Evolutionary conservation across 1,140 invertebrate genomes (phyloP).

Genomic region (Vanessa tameamea): DNA sequence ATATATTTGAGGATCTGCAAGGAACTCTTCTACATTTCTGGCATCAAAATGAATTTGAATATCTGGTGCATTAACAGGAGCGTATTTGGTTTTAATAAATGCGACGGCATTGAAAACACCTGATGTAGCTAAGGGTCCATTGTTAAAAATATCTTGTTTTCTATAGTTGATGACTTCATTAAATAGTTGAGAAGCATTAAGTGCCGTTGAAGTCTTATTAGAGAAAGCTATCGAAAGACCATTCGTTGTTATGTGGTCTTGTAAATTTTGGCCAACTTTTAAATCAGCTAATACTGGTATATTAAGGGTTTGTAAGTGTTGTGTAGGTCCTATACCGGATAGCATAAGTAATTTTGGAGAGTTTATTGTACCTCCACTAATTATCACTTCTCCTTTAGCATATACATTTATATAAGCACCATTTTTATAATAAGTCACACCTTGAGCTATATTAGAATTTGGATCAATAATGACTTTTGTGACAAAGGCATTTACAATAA

Average conservation of each 20-base stretch:
- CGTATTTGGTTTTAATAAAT: constrained; percentile 77
- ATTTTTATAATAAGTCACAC: constrained; percentile 83
- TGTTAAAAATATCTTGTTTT: constrained; percentile 45
- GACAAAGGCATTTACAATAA: constrained; percentile 86
- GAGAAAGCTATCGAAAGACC: constrained; percentile 76
- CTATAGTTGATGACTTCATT: constrained; percentile 77
- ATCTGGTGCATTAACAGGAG: constrained; percentile 81
- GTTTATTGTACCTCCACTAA: constrained; percentile 86
- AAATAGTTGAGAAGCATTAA: constrained; percentile 63
- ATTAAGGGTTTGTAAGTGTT: constrained; percentile 58
- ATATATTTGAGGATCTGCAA: constrained; percentile 74
- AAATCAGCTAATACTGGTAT: constrained; percentile 63
- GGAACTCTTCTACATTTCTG: constrained; percentile 66
- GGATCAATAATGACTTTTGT: constrained; percentile 87
- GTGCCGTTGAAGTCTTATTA: constrained; percentile 69
- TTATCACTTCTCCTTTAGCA: constrained; percentile 86
- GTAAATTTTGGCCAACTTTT: constrained; percentile 87
- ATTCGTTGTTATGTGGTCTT: constrained; percentile 85
- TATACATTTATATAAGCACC: constrained; percentile 74
- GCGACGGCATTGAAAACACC: constrained; percentile 73
- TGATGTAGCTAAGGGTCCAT: constrained; percentile 74
- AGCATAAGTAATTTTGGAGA: constrained; percentile 87
- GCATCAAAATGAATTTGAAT: constrained; percentile 84
- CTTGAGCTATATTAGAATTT: constrained; percentile 83
- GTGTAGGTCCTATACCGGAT: constrained; percentile 86